These are phyloP conservation scores for Craniophora ligustri DNA, from an alignment of 2,888 invertebrate species.

Conservation along the genomic window DNA sequence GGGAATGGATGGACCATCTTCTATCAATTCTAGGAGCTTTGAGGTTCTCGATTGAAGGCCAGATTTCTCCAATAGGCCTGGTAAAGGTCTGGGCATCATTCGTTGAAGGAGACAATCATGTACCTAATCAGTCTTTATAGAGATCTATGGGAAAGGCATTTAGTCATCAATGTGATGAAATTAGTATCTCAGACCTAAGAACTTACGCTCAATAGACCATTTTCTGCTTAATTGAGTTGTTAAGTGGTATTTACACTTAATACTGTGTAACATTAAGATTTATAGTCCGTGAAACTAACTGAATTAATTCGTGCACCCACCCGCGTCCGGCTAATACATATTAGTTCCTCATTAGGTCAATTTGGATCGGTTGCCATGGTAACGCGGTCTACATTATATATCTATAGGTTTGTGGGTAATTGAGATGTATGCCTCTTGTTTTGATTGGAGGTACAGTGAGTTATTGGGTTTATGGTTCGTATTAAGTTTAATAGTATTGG, in stretches of 20 bases:
- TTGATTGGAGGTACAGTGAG: slow-evolving; percentile 5
- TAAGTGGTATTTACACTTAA: not conserved
- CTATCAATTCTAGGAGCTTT: too few species aligned
- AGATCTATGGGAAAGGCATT: too few species aligned
- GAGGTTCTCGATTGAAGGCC: too few species aligned
- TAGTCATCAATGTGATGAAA: too few species aligned
- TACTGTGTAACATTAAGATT: slow-evolving; percentile 52
- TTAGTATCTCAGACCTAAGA: too few species aligned
- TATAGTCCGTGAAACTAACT: slow-evolving; percentile 61
- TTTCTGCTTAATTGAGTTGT: not conserved
- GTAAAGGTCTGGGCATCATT: too few species aligned
- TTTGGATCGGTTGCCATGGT: slow-evolving; percentile 45
- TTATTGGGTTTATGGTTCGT: not conserved
- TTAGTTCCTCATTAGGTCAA: slow-evolving; percentile 66
- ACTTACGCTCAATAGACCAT: not conserved
- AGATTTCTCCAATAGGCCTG: too few species aligned
- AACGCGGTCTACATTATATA: slow-evolving; percentile 32
- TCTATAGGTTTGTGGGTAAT: slow-evolving; percentile 29
- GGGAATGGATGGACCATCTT: too few species aligned
- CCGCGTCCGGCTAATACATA: slow-evolving; percentile 61
- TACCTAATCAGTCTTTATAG: too few species aligned
- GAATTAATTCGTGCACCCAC: slow-evolving; percentile 67
- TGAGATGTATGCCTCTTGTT: slow-evolving; percentile 21
- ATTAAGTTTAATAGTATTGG: too few species aligned
- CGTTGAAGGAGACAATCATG: too few species aligned